Conservation (phyloP, 92 coral and sea anemone species). For the Porites rus region DNA sequence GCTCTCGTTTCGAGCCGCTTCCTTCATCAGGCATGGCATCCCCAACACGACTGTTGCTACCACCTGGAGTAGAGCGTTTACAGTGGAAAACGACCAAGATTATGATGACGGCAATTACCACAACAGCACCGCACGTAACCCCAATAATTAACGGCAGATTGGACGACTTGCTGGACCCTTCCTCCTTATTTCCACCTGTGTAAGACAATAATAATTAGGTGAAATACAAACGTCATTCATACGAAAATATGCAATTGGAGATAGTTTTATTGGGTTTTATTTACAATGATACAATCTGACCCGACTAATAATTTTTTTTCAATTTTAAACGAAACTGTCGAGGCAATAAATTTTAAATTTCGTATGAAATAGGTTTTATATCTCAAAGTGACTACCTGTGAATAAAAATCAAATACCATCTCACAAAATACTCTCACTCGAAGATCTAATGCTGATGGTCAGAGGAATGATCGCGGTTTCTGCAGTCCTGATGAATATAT, state of each 20-base stretch:
- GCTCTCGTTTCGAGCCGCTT: neutral
- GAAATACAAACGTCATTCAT: neutral
- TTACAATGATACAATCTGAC: too few species aligned
- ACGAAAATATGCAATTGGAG: neutral
- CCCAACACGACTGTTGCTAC: neutral
- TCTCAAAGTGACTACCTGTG: too few species aligned
- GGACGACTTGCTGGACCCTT: neutral
- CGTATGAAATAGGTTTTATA: too few species aligned
- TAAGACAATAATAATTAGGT: neutral
- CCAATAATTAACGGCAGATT: neutral
- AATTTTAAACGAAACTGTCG: too few species aligned
- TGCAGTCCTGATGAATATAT: too few species aligned
- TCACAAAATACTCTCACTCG: too few species aligned
- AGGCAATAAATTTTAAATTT: too few species aligned
- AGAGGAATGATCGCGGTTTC: too few species aligned
- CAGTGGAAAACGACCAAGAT: neutral
- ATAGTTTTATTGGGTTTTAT: too few species aligned
- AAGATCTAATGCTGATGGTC: too few species aligned
- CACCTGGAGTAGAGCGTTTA: neutral
- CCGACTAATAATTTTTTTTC: too few species aligned
- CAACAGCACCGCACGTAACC: neutral
- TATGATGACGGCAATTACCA: neutral
- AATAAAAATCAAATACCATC: too few species aligned
- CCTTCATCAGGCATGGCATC: constrained; percentile 1
- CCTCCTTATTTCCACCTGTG: neutral